Evolutionary conservation across 2,888 invertebrate genomes (phyloP).

Genomic region (Caenorhabditis becei): DNA sequence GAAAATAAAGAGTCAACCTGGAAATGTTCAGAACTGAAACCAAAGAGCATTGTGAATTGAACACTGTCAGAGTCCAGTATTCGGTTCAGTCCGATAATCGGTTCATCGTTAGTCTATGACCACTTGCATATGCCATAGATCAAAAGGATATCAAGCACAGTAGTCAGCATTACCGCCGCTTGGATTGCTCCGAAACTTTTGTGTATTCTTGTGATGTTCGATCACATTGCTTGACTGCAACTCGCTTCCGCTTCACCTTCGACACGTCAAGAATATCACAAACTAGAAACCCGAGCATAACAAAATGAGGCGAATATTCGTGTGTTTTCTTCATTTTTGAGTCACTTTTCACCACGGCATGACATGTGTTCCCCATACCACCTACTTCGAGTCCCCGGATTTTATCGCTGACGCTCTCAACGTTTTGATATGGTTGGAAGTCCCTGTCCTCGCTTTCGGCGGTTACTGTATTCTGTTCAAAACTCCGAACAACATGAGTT

Average conservation of each 20-base stretch:
- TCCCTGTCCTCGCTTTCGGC: neutral
- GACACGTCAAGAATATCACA: neutral
- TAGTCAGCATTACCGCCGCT: no score
- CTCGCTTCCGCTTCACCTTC: neutral
- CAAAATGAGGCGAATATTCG: neutral
- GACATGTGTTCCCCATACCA: neutral
- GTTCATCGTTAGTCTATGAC: no score
- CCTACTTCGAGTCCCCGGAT: neutral
- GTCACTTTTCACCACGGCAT: neutral
- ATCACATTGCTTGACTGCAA: neutral
- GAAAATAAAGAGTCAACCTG: no score
- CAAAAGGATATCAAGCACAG: no score
- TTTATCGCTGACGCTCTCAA: neutral
- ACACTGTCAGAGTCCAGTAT: no score
- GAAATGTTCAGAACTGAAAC: no score
- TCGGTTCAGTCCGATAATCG: no score
- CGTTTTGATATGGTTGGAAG: neutral
- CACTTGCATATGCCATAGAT: no score
- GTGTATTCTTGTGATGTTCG: neutral
- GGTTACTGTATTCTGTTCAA: conserved; percentile 7
- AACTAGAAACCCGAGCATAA: neutral
- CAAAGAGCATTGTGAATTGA: no score
- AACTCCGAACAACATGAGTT: neutral
- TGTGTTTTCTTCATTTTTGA: neutral
- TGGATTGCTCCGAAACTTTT: no score